Percentiles rank a stretch among this genome's conserved stretches.
phyloP scores from a whole-genome alignment of 1,140 invertebrate species.

The Drosophila orosa region DNA sequence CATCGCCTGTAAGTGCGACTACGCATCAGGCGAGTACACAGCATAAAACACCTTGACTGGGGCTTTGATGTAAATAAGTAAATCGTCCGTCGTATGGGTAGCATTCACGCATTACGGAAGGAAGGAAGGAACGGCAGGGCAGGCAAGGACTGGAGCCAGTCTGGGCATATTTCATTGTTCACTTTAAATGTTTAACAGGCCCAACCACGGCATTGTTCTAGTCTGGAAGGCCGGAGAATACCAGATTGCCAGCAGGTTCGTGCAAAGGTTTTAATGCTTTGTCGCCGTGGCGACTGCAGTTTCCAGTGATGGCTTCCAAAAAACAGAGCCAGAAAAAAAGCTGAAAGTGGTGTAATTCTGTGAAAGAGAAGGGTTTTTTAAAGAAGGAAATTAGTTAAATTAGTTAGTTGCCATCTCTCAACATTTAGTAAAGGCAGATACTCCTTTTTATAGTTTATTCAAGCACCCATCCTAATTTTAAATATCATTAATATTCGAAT shows the following conservation, averaged over 20 bases:
- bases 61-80: slow-evolving; percentile 66
- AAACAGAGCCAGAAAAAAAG: not conserved
- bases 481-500: not conserved
- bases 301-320: slow-evolving; percentile 19
- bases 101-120: slow-evolving; percentile 19
- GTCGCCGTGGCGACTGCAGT: slow-evolving; percentile 35
- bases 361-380: not conserved
- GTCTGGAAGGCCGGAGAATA: slow-evolving; percentile 36
- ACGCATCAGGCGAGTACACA: slow-evolving; percentile 37
- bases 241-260: slow-evolving; percentile 37
- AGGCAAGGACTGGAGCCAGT: slow-evolving; percentile 21
- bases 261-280: slow-evolving; percentile 67
- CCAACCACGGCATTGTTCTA: slow-evolving; percentile 48
- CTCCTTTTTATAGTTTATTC: no score
- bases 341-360: not conserved
- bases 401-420: not conserved
- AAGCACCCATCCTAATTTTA: not conserved
- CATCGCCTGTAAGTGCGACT: slow-evolving; percentile 30
- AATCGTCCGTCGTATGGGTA: slow-evolving; percentile 39
- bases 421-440: no score
- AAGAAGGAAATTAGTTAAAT: not conserved
- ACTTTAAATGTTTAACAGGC: slow-evolving; percentile 78
- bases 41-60: slow-evolving; percentile 62
- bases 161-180: slow-evolving; percentile 76
- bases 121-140: not conserved